Base-by-base conservation (phyloP, 2,797 vertebrate species). In the Fundulus diaphanus region DNA sequence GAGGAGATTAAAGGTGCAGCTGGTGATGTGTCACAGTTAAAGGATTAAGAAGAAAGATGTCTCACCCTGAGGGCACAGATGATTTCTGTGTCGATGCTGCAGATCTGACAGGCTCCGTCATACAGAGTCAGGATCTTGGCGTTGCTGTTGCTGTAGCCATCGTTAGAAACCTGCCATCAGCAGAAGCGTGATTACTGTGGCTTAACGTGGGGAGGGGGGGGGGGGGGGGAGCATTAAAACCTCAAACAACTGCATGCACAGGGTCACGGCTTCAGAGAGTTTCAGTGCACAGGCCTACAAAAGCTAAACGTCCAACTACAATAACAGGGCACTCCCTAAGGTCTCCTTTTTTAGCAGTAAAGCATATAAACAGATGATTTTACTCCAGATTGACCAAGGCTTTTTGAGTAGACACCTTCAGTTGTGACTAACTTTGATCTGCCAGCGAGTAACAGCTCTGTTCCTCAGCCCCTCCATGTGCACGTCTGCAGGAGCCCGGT, bases 81-180 rank as follows among this genome's bases (percentile, higher is more conserved):
- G 6, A 92, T 94, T 11, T 95, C 93, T 11, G 90, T 67, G 72
- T 84, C 72, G 66, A 90, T 80, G 78, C 91, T 95, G 91, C 97
- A 99, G 56, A 82, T 89, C 87, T 99, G 97, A 83, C 98, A 99
- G 70, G 92, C 90, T 46, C 96, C 96, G 49, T 98, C 95, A 70
- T 96, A 98, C 48, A 97, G 70, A 1, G 93, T 93, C 78, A 97
- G 86, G 44, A 95, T 94, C 94, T 97, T 96, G 89, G 95, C 89
- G 74, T 98, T 97, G 81, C 97, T 99, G 91, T 96, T 98, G 84
- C 91, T 90, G 77, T 96, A 93, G 72, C 97, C 97, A 68, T 99
- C 96, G 70, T 97, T 98, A 82, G 98, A 97, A 73, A 98, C 95
- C 97, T 98, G 93, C 61, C 74, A 72, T 68, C 65, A 85, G 59